Conservation (phyloP, 2,113 vertebrate genomes). For the Leiothrix lutea region DNA sequence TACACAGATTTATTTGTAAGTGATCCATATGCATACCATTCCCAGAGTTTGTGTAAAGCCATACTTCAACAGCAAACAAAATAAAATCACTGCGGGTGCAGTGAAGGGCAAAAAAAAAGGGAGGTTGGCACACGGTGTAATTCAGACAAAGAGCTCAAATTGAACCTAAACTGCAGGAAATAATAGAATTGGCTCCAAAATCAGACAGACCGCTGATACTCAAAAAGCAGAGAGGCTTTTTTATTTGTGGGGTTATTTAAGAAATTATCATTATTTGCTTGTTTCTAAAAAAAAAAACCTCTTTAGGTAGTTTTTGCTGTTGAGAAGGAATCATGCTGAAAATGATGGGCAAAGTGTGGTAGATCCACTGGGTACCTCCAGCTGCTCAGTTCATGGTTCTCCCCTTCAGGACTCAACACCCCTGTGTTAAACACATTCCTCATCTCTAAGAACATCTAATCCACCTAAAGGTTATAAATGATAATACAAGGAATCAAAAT, state of each 20-base stretch:
- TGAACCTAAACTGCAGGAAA: neutral
- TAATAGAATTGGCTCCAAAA: neutral
- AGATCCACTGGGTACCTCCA: neutral
- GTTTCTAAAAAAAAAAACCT: neutral
- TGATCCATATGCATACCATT: slow-evolving; percentile 25
- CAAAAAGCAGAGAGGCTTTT: neutral
- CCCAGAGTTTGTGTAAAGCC: neutral
- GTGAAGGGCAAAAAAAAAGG: neutral
- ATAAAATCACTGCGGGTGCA: neutral
- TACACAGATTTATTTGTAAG: slow-evolving; percentile 47
- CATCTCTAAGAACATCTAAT: neutral
- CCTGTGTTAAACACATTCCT: neutral
- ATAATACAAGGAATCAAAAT: slow-evolving; percentile 11
- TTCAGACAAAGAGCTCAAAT: neutral
- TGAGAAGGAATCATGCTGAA: neutral
- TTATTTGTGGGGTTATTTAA: neutral
- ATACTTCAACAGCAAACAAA: neutral
- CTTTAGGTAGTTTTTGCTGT: neutral
- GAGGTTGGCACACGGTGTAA: neutral
- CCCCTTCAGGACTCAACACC: neutral
- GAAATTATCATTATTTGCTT: neutral
- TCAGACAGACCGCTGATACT: neutral
- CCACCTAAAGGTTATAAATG: neutral
- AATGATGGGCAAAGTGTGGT: neutral
- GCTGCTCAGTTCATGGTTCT: neutral